Evolutionary conservation across 2,113 vertebrate genomes (phyloP), one percentile per base, ranked within the genome.

Genomic region (Erythrolamprus reginae): DNA sequence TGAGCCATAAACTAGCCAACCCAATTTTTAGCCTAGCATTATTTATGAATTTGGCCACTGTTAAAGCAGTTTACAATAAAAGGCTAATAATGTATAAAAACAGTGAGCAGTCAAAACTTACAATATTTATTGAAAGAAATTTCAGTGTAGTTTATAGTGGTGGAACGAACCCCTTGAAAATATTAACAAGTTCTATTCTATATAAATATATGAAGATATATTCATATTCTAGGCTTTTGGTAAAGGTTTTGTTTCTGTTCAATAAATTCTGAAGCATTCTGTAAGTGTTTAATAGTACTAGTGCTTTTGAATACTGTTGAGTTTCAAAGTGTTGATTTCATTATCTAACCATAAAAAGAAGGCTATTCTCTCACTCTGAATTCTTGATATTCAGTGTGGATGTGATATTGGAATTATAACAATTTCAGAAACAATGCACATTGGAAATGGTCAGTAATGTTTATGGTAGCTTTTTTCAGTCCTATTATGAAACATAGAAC

Each of bases 251-350:
- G 83, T 84, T 92, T 83, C 93, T 6, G 9, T 92, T 93, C 85
- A 45, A 89, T 90, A 94, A 47, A 89, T 70, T 56, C 77, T 89
- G 77, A 56, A 55, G 13, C 13, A 55, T 7, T 26, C 33, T 52
- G 48, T 17, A 47, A 48, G 17, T 87, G 19, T 58, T 33, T 90
- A 93, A 92, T 89, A 93, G 90, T 91, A 92, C 55, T 88, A 53
- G 82, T 94, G 45, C 86, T 95, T 93, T 88, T 93, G 91, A 94
- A 91, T 93, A 92, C 82, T 93, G 61, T 83, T 94, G 55, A 90
- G 90, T 94, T 87, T 95, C 88, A 92, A 95, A 95, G 95, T 93
- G n/a, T 4, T 38, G 70, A 77, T 38, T 38, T 77, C 17, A 38
- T 77, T 42, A 77, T 77, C 17, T 0, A 77, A 77, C 19, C 17